Base-by-base conservation (phyloP, 2,113 vertebrate species). In the Echinops telfairi region DNA sequence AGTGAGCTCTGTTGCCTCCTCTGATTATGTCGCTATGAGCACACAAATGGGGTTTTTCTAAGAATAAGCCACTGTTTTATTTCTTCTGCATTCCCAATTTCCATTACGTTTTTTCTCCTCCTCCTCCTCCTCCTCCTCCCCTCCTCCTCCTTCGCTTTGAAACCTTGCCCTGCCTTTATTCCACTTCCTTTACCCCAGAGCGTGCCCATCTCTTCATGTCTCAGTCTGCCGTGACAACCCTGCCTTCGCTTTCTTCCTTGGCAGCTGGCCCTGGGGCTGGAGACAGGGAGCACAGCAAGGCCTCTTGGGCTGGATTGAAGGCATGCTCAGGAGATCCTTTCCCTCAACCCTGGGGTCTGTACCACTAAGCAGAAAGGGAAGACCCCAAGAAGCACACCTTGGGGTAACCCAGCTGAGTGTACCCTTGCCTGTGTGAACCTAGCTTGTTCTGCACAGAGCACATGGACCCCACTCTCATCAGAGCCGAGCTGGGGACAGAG, bases 1-100 rank as follows among this genome's bases (percentile, higher is more conserved):
- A 22, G 29, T 22, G n/a, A 62, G 83, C 23, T 27, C 85, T 73
- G 60, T 86, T 62, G 20, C 53, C 86, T 66, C 57, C 20, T 89
- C n/a, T 81, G 40, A 64, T 85, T 86, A 12, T 76, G 58, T 93
- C 77, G 76, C 76, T 76, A 19, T 80, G 84, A 91, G 80, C 57
- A 66, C 89, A 86, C 23, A 78, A 83, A 47, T 85, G 33, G 33
- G 16, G n/a, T 88, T 89, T 89, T 79, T 88, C 33, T 86, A 71
- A 79, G 33, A 82, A n/a, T 86, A 31, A 77, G 62, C 2, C 0
- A 23, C 62, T 77, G 1, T 79, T 88, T 86, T 91, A 36, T 75
- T 53, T 78, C 60, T 62, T 62, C 22, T 16, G 17, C 19, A 53
- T 23, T 62, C 19, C 60, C 16, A 62, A 62, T 62, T 62, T 19